These are phyloP conservation scores for Ridgeia piscesae DNA, from an alignment of 1,140 invertebrate species.

Conservation along the genomic window DNA sequence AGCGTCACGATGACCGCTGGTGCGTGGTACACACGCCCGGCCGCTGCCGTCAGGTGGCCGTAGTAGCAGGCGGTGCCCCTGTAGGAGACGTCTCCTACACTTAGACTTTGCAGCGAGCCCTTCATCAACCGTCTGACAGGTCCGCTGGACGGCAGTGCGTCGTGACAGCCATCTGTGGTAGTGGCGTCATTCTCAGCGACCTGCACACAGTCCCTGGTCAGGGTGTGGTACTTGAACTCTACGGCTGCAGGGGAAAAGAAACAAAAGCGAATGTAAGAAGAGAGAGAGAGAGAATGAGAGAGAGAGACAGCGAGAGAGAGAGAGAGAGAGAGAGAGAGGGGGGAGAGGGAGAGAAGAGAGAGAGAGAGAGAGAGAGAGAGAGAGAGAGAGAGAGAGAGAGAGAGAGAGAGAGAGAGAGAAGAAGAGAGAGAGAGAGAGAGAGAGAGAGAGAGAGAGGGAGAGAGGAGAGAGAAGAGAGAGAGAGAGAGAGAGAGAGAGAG, in stretches of 20 bases:
- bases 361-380: neutral
- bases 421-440: no score
- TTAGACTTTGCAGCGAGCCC: neutral
- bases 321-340: neutral
- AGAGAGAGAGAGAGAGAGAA: no score
- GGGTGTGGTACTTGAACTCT: neutral
- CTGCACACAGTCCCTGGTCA: neutral
- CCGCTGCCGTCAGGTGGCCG: neutral
- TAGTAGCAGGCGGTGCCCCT: neutral
- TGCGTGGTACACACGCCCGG: neutral
- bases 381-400: neutral
- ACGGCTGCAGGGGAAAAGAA: conserved; percentile 6
- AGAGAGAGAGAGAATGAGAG: no score
- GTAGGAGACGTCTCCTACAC: neutral
- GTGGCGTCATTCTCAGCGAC: neutral
- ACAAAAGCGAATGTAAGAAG: neutral
- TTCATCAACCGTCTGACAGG: neutral
- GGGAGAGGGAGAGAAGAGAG: neutral
- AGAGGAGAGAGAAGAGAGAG: no score
- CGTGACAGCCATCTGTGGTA: neutral
- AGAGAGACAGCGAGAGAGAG: neutral
- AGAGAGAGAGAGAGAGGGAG: no score
- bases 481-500: no score
- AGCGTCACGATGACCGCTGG: neutral
- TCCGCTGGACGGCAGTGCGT: neutral